Base-by-base conservation (phyloP, 2,797 vertebrate genomes). In the Streptopelia turtur region DNA sequence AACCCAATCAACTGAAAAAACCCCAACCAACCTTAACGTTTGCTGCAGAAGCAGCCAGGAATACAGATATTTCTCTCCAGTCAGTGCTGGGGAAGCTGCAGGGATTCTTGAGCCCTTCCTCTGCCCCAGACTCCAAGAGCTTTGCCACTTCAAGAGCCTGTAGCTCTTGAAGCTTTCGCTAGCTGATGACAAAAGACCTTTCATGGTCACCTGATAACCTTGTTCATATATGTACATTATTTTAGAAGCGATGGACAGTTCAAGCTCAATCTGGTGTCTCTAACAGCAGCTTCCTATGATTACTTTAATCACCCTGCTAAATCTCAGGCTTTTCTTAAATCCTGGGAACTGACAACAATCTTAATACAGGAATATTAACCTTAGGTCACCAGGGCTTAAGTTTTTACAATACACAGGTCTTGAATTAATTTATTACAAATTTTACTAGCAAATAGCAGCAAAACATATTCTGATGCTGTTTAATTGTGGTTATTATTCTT, bases 321-420 rank as follows among this genome's bases (percentile, higher is more conserved):
- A 94, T 76, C 87, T 88, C 74, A 77, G 63, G 83, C 72, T 93
- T 83, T 95, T 94, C 89, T 94, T 95, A 88, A 96, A 86, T 69
- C 66, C 64, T 16, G 45, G 69, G 80, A 91, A 90, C 63, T 60
- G 79, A 74, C 75, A 89, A 61, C 72, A 95, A 72, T 91, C 72
- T 93, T 91, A 96, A 96, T 92, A 65, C 49, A 63, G n/a, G 13
- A 75, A 83, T 77, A 84, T 95, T 94, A 91, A 95, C 71, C 91
- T 93, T 9, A 2, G 78, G 77, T 92, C 94, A 90, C 82, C 52
- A 50, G 68, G 65, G 87, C 55, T 78, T 70, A 76, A 89, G 56
- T 83, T 96, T 94, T 96, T 87, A 71, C 82, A 41, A 33, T 22
- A 11, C 39, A 25, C 35, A 72, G 23, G 28, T 75, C 50, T 90